Conservation (phyloP, 1,140 invertebrate genomes). For the Coelopa frigida region DNA sequence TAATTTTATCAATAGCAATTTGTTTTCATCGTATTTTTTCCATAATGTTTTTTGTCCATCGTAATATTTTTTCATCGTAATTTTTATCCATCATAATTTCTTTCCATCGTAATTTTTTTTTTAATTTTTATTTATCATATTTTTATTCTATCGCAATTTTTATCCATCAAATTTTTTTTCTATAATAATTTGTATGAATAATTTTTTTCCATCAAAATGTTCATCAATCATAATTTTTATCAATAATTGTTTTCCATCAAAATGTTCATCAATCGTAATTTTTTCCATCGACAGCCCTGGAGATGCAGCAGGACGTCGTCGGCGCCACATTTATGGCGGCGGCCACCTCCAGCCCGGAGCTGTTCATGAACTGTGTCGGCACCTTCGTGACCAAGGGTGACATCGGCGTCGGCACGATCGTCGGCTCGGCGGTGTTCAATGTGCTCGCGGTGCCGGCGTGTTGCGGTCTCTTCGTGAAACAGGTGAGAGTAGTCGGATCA, state of each 20-base stretch:
- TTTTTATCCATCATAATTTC: too few relatives aligned
- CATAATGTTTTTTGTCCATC: too few relatives aligned
- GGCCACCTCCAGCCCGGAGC: slow-evolving; percentile 85
- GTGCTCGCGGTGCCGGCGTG: slow-evolving; percentile 83
- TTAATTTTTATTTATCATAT: too few relatives aligned
- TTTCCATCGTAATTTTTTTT: too few relatives aligned
- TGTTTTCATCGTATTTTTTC: too few relatives aligned
- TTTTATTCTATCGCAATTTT: too few relatives aligned
- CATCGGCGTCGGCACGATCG: slow-evolving; percentile 79
- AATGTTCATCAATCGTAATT: too few relatives aligned
- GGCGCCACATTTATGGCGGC: slow-evolving; percentile 91
- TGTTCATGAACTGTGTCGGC: slow-evolving; percentile 87
- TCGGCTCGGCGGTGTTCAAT: slow-evolving; percentile 90
- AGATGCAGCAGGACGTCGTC: slow-evolving; percentile 70
- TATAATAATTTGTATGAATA: too few relatives aligned
- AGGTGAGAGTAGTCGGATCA: slow-evolving; percentile 11
- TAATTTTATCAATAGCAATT: too few relatives aligned
- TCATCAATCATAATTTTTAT: neutral
- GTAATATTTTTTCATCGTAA: too few relatives aligned
- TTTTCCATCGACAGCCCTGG: slow-evolving; percentile 50
- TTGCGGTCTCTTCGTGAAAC: slow-evolving; percentile 64
- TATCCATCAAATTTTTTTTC: neutral
- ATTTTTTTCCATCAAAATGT: too few relatives aligned
- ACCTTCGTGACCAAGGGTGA: slow-evolving; percentile 80
- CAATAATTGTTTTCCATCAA: neutral